phyloP scores from a whole-genome alignment of 2,888 invertebrate genomes.

The Mythimna lalbum region DNA sequence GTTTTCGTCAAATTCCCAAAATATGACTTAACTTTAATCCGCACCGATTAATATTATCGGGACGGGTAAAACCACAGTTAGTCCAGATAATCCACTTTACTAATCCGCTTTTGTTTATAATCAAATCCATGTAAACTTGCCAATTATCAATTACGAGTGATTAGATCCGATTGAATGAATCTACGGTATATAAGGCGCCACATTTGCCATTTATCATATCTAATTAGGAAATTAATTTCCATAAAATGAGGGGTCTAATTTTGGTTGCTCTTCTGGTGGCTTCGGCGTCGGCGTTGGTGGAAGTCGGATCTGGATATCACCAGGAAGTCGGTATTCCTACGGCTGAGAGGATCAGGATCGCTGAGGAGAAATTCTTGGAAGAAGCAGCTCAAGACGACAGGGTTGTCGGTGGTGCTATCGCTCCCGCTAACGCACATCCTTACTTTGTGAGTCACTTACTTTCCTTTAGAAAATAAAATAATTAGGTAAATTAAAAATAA shows the following conservation, averaged over 20 bases:
- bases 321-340: slow-evolving; percentile 76
- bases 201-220: background rate
- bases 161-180: slow-evolving; percentile 45
- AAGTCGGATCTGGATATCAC: slow-evolving; percentile 71
- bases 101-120: slow-evolving; percentile 45
- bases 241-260: slow-evolving; percentile 65
- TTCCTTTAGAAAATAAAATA: background rate
- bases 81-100: too few species aligned
- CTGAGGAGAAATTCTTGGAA: slow-evolving; percentile 63
- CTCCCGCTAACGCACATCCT: slow-evolving; percentile 73
- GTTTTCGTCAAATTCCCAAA: background rate
- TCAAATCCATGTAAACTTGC: background rate
- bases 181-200: slow-evolving; percentile 42
- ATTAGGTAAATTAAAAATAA: background rate
- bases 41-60: too few species aligned
- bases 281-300: slow-evolving; percentile 62
- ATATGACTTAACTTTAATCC: slow-evolving; percentile 10
- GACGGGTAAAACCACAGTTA: too few species aligned
- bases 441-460: slow-evolving; percentile 68
- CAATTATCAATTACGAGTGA: slow-evolving; percentile 26
- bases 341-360: slow-evolving; percentile 74
- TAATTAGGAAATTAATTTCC: slow-evolving; percentile 8
- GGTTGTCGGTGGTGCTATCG: slow-evolving; percentile 76
- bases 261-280: slow-evolving; percentile 62
- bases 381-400: slow-evolving; percentile 39